Base-by-base conservation (phyloP, 2,888 invertebrate genomes). In the Pachycephus smyrnensis region DNA sequence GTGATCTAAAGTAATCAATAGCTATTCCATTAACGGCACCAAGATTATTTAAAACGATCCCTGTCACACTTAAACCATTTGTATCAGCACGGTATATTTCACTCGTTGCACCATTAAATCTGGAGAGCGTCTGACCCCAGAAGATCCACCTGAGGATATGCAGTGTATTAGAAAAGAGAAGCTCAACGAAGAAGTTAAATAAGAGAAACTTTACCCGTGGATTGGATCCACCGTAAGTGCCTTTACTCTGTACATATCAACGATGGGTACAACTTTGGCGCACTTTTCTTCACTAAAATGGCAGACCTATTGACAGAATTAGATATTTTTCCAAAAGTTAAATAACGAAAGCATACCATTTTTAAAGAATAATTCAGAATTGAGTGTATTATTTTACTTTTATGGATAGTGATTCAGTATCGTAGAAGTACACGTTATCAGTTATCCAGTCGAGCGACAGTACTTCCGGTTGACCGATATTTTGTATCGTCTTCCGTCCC, bases 381-480 rank as follows among this genome's bases (percentile, higher is more conserved):
- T 12, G 4, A 75, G 4, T 12, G 36, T 15, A 32, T 32, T 32
- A 23, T 0, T 32, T 69, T 73, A 89, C 89, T 81, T 87, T 88
- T 73, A 92, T 90, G 1, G 80, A 76, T 30, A 83, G 78, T 4
- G 79, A 80, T 55, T 82, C 80, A 12, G 91, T 92, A 84, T 94
- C 94, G 78, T 94, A 93, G 83, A 94, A 95, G 89, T 96, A 97
- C 0, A 96, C 92, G 86, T 96, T 96, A 15, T 94, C 93, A 0
- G 95, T 95, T 35, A 95, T 90, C 96, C 96, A 97, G 86, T 97
- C 97, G 2, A 96, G 93, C 0, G 95, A 93, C 69, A 97, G 87
- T 90, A 94, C 92, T 73, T 90, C 90, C 0, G 94, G 94, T 79
- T 89, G 90, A 0, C 93, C 93, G 23, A 94, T 89, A 30, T 92